Conservation (phyloP, 2,113 vertebrate species). For the Melanostigma gelatinosum region DNA sequence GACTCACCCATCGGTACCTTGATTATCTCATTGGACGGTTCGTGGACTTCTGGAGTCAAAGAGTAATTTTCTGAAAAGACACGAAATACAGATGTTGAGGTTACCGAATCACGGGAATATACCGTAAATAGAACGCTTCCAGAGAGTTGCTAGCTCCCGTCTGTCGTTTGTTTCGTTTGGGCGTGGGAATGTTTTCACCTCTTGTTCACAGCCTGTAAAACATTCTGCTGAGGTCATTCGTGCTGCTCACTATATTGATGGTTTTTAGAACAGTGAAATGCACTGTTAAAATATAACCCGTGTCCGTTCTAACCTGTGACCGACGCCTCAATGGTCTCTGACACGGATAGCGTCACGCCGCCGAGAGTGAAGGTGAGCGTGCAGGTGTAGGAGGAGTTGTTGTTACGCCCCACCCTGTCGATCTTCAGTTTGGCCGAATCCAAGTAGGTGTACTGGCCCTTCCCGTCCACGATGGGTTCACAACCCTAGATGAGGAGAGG, state of each 20-base stretch:
- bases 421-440: constrained; percentile 64
- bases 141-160: no score
- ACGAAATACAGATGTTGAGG: neutral
- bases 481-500: neutral
- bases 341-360: constrained; percentile 77
- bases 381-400: constrained; percentile 87
- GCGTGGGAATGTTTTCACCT: no score
- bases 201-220: no score
- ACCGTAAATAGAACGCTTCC: neutral
- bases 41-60: constrained; percentile 77
- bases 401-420: constrained; percentile 7
- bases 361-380: constrained; percentile 75
- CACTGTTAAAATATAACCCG: no score
- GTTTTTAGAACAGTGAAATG: neutral
- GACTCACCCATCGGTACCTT: constrained; percentile 86
- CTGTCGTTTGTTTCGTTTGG: no score
- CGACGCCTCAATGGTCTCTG: constrained; percentile 79
- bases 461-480: constrained; percentile 39
- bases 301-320: constrained; percentile 78
- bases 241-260: neutral
- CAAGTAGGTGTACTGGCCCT: constrained; percentile 55
- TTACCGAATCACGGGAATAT: neutral
- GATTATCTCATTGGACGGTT: constrained; percentile 82
- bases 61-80: constrained; percentile 55
- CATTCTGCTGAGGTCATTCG: neutral